Conservation (phyloP, 1,140 invertebrate genomes). For the Trichoplusia ni region DNA sequence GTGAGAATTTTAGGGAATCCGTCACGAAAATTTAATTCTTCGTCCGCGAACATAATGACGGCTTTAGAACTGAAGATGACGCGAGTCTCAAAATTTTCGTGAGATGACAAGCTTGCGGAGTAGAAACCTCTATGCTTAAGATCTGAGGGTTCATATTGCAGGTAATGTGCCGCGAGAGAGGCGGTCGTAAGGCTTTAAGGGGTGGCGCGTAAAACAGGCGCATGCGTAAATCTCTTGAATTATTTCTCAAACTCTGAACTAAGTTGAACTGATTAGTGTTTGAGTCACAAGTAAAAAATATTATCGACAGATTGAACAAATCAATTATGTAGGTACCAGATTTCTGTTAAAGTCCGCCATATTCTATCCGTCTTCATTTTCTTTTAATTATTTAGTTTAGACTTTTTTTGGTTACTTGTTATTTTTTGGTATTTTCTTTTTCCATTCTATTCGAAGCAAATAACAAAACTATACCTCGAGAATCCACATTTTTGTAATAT, state of each 20-base stretch:
- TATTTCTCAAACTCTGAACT: conserved; percentile 66
- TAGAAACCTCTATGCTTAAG: conserved; percentile 59
- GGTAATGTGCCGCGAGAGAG: conserved; percentile 61
- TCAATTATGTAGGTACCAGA: conserved; percentile 7
- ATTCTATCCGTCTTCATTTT: too few species aligned
- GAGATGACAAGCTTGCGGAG: conserved; percentile 49
- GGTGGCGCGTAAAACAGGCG: conserved; percentile 76
- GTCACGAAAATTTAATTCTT: conserved; percentile 75
- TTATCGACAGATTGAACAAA: conserved; percentile 12
- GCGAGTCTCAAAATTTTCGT: conserved; percentile 59
- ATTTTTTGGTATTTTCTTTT: too few species aligned
- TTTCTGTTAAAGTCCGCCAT: background rate
- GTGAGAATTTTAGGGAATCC: conserved; percentile 51
- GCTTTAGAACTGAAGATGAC: conserved; percentile 74
- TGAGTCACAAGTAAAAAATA: conserved; percentile 19
- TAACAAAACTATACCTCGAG: too few species aligned
- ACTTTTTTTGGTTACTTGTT: too few species aligned
- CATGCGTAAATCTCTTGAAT: conserved; percentile 73
- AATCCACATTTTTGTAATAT: too few species aligned
- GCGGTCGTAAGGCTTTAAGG: conserved; percentile 77
- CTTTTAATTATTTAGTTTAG: too few species aligned
- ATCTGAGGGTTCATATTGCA: conserved; percentile 71
- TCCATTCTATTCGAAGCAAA: too few species aligned
- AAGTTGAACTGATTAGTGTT: conserved; percentile 46
- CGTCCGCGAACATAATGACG: conserved; percentile 74